Conservation (phyloP, 2,888 invertebrate genomes). For the Chironomus riparius region DNA sequence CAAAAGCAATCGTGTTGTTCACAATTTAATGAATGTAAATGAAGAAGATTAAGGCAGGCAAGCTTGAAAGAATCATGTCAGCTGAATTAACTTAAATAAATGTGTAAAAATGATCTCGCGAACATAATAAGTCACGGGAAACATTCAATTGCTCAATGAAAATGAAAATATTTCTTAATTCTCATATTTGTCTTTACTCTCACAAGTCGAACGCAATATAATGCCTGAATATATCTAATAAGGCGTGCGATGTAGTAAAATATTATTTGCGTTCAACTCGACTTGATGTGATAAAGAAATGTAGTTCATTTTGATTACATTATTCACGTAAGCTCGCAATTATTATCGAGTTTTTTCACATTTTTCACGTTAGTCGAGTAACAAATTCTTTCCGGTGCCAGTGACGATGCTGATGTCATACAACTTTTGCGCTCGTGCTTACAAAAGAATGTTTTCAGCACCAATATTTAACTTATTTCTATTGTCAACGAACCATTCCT, state of each 20-base stretch:
- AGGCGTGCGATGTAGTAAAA: no score
- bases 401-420: not conserved
- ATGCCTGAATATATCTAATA: no score
- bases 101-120: not conserved
- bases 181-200: not conserved
- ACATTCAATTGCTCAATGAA: conserved; percentile 11
- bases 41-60: no score
- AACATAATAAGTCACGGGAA: conserved; percentile 5
- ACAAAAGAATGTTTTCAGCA: no score
- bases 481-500: no score
- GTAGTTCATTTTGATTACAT: conserved; percentile 3
- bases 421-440: not conserved
- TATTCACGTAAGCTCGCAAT: not conserved
- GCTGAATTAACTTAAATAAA: not conserved
- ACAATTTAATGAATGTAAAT: no score
- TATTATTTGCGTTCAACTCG: not conserved
- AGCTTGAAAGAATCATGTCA: no score
- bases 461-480: no score
- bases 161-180: not conserved
- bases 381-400: not conserved
- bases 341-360: not conserved
- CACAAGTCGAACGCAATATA: not conserved
- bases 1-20: no score
- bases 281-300: not conserved
- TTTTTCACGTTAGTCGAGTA: not conserved